Evolutionary conservation across 2,113 vertebrate genomes (phyloP), one percentile per base, ranked within the genome.

Genomic region (Hippopotamus amphibius): DNA sequence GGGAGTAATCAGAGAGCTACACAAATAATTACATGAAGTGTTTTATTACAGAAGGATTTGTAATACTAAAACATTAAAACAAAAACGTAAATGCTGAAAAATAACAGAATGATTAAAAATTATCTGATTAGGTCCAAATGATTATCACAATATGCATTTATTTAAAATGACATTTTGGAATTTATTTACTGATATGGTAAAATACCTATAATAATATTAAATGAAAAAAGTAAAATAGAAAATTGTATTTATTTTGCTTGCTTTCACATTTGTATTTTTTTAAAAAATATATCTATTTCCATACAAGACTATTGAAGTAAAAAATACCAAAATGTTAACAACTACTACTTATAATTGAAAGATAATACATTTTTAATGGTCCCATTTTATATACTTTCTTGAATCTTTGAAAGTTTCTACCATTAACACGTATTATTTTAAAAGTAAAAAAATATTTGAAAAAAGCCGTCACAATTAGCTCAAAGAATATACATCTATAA

Each of bases 341-440:
- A 37, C 43, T 90, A 63, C n/a, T 74, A 37, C 41, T 88, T 46
- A 74, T 30, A 65, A 77, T 71, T 95, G 84, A 57, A 84, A 46
- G 21, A n/a, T 86, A 71, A n/a, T 1, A 74, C 15, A 66, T 53
- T 72, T 93, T 37, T 77, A 81, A 57, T 50, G 17, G 19, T 68
- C 59, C 16, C 1, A 26, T 74, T 88, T 88, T 57, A 21, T n/a
- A 53, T 77, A 4, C 6, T 4, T 71, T 94, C 85, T 57, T 68
- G 30, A 92, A 50, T 53, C 46, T 76, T 96, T 4, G 1, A 65
- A 61, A 43, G 3, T 79, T 66, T 89, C 69, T 48, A 37, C 12
- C 24, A 69, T 65, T 76, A 87, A 33, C 43, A 84, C 19, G 3
- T 77, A 14, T 91, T 92, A 79, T 84, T 94, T 95, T 92, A 85